A percentile compares a stretch with the other conserved stretches of the same genome.
phyloP scores from a whole-genome alignment of 1,140 invertebrate genomes.

The Proctacanthus coquilletti region DNA sequence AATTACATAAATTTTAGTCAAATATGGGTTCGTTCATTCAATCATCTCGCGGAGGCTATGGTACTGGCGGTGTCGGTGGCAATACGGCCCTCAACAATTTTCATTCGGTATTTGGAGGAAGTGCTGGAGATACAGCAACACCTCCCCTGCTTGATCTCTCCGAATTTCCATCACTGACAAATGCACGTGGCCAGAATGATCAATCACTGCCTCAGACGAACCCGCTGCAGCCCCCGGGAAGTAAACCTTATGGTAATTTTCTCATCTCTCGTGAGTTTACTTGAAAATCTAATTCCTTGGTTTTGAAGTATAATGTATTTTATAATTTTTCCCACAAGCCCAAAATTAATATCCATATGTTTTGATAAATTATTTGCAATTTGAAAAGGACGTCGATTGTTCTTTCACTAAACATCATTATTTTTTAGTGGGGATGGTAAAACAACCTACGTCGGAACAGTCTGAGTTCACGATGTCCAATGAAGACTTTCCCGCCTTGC shows the following conservation, averaged over 20 bases:
- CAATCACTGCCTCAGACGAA: constrained; percentile 57
- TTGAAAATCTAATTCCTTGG: no score
- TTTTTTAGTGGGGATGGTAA: constrained; percentile 80
- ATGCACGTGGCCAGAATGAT: constrained; percentile 56
- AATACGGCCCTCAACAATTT: constrained; percentile 41
- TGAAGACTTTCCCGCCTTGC: constrained; percentile 97
- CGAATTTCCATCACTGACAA: constrained; percentile 80
- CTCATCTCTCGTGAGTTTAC: constrained; percentile 32
- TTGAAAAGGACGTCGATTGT: no score
- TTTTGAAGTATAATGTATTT: no score
- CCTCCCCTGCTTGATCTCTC: constrained; percentile 73
- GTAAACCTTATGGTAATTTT: constrained; percentile 68
- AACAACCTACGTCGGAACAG: constrained; percentile 77
- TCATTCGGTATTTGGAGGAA: constrained; percentile 57
- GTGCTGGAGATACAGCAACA: constrained; percentile 50
- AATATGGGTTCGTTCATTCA: constrained; percentile 31
- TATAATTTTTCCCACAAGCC: no score
- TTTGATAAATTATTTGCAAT: constrained; percentile 12
- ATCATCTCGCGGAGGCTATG: constrained; percentile 40
- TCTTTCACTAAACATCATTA: constrained; percentile 10
- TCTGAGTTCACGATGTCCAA: constrained; percentile 95
- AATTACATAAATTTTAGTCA: constrained; percentile 14
- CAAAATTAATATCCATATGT: constrained; percentile 12
- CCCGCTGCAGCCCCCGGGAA: constrained; percentile 66
- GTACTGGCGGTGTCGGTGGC: constrained; percentile 37